phyloP scores from a whole-genome alignment of 2,888 invertebrate genomes.

The Lasioglossum marginatum region DNA sequence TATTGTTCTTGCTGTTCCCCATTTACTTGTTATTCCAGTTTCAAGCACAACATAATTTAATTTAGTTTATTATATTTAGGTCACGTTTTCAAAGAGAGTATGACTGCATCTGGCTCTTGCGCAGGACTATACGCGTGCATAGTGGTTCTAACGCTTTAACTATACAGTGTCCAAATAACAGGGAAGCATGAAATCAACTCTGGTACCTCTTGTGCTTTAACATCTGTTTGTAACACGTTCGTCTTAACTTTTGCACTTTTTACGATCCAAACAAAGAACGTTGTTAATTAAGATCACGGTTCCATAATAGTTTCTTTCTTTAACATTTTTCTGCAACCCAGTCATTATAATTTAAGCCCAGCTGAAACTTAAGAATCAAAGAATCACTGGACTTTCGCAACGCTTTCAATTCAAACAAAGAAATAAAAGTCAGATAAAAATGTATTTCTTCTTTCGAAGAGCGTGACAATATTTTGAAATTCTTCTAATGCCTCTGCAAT shows the following conservation, averaged over 20 bases:
- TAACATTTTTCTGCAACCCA: not conserved
- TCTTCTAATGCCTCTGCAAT: not conserved
- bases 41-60: not conserved
- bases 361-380: not conserved
- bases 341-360: not conserved
- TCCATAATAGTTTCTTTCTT: not conserved
- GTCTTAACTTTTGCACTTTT: not conserved
- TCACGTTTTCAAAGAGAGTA: conserved; percentile 6
- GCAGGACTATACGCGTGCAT: not conserved
- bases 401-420: no score
- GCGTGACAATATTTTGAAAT: not conserved
- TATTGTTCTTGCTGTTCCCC: not conserved
- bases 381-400: not conserved
- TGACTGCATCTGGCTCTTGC: not conserved
- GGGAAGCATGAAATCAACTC: not conserved
- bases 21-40: not conserved
- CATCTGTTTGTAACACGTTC: not conserved
- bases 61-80: conserved; percentile 10
- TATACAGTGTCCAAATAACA: not conserved
- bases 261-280: not conserved
- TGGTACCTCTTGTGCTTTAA: not conserved
- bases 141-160: not conserved
- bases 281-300: not conserved
- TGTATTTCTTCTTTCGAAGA: no score
- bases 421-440: not conserved